Base-by-base conservation (phyloP, 2,888 invertebrate species). In the Sesamia inferens region DNA sequence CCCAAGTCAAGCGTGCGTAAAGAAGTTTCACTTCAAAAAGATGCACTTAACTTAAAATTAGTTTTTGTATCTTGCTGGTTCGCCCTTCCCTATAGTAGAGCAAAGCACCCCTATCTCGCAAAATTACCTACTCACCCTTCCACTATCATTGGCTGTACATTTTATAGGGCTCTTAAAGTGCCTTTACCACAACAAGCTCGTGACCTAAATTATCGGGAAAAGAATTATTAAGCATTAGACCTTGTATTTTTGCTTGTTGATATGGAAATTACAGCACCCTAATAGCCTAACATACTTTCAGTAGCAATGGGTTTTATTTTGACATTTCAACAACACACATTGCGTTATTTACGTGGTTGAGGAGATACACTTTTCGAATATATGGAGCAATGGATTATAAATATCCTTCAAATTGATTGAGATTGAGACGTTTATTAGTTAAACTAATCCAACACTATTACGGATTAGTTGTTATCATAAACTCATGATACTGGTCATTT, bases 181-280 rank as follows among this genome's bases (percentile, higher is more conserved):
- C 47, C 47, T 44, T 78, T 42, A 42, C n/a, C n/a, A n/a, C 44
- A 78, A 69, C 47, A 58, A 47, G 70, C 51, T 65, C 51, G 47
- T 62, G 65, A 82, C 61, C 83, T 24, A 42, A 82, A 82, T 78
- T 54, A 70, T 65, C 31, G 16, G 22, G 39, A 42, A 66, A 59
- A 82, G 58, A 78, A 48, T 82, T 70, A 78, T 78, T 59, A 66
- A 78, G 44, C 39, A 63, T 24, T n/a, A 73, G 51, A 58, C 54
- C 63, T 64, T 81, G 68, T 47, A 47, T 67, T 73, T 57, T 66
- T 62, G 54, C 24, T n/a, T 16, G n/a, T 54, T 73, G 14, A 22
- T 66, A 72, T 51, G 73, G 14, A 79, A 79, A 44, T 13, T 13
- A 44, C 13, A 44, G 13, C 44, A 44, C 13, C 44, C 10, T 44